Evolutionary conservation across 2,888 invertebrate species (phyloP), one percentile per base, ranked within the genome.

Genomic region (Notodonta ziczac): DNA sequence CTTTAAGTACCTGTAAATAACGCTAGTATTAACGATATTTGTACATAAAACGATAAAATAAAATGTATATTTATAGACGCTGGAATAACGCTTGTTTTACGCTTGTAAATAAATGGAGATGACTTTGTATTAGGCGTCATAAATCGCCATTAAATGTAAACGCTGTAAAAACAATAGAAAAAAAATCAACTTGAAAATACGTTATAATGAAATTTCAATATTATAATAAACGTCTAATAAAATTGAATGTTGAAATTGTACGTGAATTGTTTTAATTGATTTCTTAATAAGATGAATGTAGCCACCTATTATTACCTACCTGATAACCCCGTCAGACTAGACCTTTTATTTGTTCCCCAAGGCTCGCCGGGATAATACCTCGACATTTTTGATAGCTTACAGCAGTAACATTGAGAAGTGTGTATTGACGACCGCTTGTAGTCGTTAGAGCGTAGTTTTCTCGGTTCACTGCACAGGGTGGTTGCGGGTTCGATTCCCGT

Each of bases 141-240:
- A 69, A 60, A 61, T 56, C 10, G 9, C 63, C 60, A 35, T 5
- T 65, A 54, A 62, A 42, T 68, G 59, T 63, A 63, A 67, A 57
- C 50, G 62, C 62, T 78, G 73, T 79, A 71, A 70, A 72, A 73
- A 24, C 24, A 2, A 80, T 73, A 72, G 63, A 69, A 61, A 59
- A n/a, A 63, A 63, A 60, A 66, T 56, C 67, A 55, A 65, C 61
- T 58, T 61, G 72, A 70, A 66, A 62, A 67, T 71, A 71, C 68
- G 71, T 77, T 81, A 76, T 62, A 60, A 70, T 65, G 51, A 71
- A 70, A 66, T 70, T 69, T 61, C 55, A 55, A 71, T 76, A 76
- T 78, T 69, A 74, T 79, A 76, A 74, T 79, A 76, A 71, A 75
- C 74, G 72, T 82, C 66, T 81, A 83, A 76, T 83, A 81, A 83